phyloP scores from a whole-genome alignment of 2,797 vertebrate species.

The Chrosomus eos region DNA sequence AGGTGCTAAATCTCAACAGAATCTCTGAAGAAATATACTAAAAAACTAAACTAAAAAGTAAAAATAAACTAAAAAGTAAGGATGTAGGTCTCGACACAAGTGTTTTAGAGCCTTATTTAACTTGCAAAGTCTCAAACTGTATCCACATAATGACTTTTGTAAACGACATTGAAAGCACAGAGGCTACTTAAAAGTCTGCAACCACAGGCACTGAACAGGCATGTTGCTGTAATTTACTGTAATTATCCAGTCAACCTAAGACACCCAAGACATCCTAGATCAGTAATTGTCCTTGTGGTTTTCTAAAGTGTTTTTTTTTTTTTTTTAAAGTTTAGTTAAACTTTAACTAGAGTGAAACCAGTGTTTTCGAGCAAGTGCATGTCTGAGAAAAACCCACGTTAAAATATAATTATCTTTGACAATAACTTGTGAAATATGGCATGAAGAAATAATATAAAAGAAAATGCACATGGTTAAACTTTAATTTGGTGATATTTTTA shows the following conservation, averaged over 20 bases:
- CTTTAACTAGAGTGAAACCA: background rate
- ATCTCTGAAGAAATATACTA: background rate
- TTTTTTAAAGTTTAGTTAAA: background rate
- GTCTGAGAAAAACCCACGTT: background rate
- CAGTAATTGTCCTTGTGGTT: background rate
- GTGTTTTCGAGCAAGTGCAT: background rate
- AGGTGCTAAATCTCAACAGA: background rate
- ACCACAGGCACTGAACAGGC: constrained; percentile 5
- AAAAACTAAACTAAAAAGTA: background rate
- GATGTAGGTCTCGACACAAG: background rate
- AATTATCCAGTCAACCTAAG: constrained; percentile 20
- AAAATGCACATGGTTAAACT: background rate
- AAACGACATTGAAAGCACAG: background rate
- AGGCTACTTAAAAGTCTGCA: constrained; percentile 21
- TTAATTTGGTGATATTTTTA: background rate
- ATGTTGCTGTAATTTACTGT: constrained; percentile 23
- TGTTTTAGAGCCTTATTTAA: constrained; percentile 7
- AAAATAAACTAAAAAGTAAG: background rate
- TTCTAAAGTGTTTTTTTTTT: background rate
- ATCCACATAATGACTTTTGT: background rate
- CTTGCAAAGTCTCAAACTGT: background rate
- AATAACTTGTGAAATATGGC: background rate
- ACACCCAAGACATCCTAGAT: constrained; percentile 1
- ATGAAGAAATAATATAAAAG: background rate
- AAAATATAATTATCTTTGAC: background rate